These are phyloP conservation scores for Cyanoliseus patagonus DNA, from an alignment of 2,113 vertebrate genomes.

Conservation along the genomic window DNA sequence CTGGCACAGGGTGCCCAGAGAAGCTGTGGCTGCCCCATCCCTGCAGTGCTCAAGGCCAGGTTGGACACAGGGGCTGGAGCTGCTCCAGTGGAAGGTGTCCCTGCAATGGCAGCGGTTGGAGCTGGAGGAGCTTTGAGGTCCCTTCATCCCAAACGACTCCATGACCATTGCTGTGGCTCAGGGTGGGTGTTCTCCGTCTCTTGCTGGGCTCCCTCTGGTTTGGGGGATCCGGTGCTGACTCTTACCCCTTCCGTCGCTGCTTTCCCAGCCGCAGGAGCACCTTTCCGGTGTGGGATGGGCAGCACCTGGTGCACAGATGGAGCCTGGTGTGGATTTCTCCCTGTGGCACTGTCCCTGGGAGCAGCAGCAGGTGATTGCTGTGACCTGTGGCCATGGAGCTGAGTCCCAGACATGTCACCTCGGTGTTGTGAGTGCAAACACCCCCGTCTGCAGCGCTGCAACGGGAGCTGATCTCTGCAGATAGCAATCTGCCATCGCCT, in stretches of 20 bases:
- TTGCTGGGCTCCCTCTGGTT: background rate
- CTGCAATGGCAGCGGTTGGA: accelerated
- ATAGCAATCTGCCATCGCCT: conserved; percentile 44
- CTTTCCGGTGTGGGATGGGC: background rate
- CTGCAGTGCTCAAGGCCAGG: too few relatives aligned
- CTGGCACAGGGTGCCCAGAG: background rate
- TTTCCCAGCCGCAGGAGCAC: background rate
- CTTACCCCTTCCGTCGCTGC: background rate
- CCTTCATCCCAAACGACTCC: background rate
- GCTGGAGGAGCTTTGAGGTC: background rate
- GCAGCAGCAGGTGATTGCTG: background rate
- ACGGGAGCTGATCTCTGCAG: background rate
- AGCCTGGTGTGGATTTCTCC: conserved; percentile 60
- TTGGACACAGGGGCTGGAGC: too few relatives aligned
- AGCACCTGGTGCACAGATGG: conserved; percentile 61
- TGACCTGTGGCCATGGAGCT: background rate
- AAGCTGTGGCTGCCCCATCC: too few relatives aligned
- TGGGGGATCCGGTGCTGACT: background rate
- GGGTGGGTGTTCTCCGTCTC: background rate
- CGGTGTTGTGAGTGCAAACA: conserved; percentile 80
- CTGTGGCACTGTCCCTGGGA: background rate
- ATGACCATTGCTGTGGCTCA: too few relatives aligned
- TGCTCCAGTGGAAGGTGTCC: background rate
- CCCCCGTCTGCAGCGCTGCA: conserved; percentile 19
- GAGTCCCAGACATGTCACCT: background rate